These are phyloP conservation scores for Achlya flavicornis DNA, from an alignment of 2,888 invertebrate species.

Conservation along the genomic window DNA sequence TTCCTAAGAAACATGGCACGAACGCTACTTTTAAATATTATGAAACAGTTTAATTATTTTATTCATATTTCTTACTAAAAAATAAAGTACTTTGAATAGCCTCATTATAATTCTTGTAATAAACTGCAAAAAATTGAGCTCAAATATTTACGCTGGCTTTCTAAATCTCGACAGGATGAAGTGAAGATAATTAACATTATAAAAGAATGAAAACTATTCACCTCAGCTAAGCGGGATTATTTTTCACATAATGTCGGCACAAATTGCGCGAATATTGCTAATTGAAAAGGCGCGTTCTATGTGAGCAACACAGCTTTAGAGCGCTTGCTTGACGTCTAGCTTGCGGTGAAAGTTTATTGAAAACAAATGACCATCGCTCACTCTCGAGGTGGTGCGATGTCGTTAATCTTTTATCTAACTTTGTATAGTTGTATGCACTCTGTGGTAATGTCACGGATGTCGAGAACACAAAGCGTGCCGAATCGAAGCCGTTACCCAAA, in stretches of 20 bases:
- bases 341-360: constrained; percentile 52
- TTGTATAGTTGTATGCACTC: constrained; percentile 24
- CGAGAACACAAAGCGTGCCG: constrained; percentile 38
- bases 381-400: constrained; percentile 62
- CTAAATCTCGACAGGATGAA: too few species aligned
- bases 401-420: constrained; percentile 70
- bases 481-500: constrained; percentile 34
- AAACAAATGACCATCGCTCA: constrained; percentile 52
- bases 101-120: too few species aligned
- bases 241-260: background rate
- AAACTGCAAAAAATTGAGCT: too few species aligned
- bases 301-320: background rate
- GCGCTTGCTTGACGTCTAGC: background rate
- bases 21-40: too few species aligned
- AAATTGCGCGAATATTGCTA: background rate
- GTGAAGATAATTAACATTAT: too few species aligned
- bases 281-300: background rate
- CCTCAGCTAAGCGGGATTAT: background rate
- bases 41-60: too few species aligned
- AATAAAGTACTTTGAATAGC: too few species aligned
- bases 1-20: too few species aligned
- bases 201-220: background rate
- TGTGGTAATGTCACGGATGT: constrained; percentile 62
- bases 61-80: too few species aligned
- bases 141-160: too few species aligned